These are phyloP conservation scores for Dromas ardeola DNA, from an alignment of 2,113 vertebrate genomes.

Conservation along the genomic window DNA sequence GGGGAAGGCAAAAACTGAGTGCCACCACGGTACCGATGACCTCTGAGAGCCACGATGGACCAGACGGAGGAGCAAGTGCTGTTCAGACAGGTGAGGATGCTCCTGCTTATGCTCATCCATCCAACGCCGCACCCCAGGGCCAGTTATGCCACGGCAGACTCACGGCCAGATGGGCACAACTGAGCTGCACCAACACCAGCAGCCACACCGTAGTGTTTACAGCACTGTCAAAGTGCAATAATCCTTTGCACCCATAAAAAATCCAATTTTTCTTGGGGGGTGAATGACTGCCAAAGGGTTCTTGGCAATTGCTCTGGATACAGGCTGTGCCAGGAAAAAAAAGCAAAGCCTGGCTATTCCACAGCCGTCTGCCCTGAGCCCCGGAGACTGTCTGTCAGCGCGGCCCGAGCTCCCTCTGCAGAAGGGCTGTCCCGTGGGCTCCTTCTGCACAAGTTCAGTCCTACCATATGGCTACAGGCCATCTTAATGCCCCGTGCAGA, in stretches of 20 bases:
- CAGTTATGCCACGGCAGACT: not conserved
- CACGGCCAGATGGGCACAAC: fast-evolving
- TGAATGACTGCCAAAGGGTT: not conserved
- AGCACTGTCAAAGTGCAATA: not conserved
- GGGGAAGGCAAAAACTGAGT: not conserved
- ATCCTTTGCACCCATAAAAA: not conserved
- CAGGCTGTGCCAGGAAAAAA: not conserved
- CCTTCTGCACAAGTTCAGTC: not conserved
- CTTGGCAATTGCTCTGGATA: not conserved
- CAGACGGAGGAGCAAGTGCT: not conserved
- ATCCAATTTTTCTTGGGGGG: not conserved
- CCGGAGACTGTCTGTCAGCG: not conserved
- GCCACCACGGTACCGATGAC: fast-evolving
- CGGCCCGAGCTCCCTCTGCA: not conserved
- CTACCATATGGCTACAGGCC: fast-evolving
- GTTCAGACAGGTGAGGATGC: not conserved
- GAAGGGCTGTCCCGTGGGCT: not conserved
- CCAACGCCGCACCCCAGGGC: fast-evolving
- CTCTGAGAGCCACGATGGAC: not conserved
- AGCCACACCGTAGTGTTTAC: not conserved
- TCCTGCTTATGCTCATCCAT: not conserved
- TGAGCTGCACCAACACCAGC: not conserved
- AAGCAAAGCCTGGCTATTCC: not conserved
- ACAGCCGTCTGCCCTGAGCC: not conserved
- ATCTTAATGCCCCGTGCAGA: not conserved